Evolutionary conservation across 2,888 invertebrate genomes (phyloP).

Genomic region (Thereva unica): DNA sequence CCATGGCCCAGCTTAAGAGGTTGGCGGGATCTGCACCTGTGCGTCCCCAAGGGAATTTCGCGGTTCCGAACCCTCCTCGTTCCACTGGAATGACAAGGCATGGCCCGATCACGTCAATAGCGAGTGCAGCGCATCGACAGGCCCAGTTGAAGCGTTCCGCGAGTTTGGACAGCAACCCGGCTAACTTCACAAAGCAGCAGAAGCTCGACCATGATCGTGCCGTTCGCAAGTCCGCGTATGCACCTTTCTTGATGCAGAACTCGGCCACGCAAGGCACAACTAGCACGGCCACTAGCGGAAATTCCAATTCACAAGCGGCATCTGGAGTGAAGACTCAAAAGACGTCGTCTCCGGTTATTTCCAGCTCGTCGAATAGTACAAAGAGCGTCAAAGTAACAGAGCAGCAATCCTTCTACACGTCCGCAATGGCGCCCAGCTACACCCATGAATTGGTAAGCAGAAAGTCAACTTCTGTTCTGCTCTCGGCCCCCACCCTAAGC

Average conservation of each 20-base stretch:
- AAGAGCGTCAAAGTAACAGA: slow-evolving; percentile 35
- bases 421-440: slow-evolving; percentile 47
- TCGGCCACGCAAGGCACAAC: not conserved
- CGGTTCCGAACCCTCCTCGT: slow-evolving; percentile 51
- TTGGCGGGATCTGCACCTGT: not conserved
- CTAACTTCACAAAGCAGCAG: slow-evolving; percentile 47
- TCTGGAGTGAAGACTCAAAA: slow-evolving; percentile 14
- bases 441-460: slow-evolving; percentile 46
- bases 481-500: slow-evolving; percentile 53
- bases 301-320: not conserved
- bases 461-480: slow-evolving; percentile 45
- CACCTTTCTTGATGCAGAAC: slow-evolving; percentile 35
- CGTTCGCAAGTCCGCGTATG: slow-evolving; percentile 43
- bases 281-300: not conserved
- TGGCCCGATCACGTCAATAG: slow-evolving; percentile 52
- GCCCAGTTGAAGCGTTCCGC: slow-evolving; percentile 51
- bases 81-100: slow-evolving; percentile 42
- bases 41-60: slow-evolving; percentile 46
- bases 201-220: slow-evolving; percentile 48
- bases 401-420: slow-evolving; percentile 47
- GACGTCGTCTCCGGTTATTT: not conserved
- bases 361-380: slow-evolving; percentile 1
- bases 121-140: slow-evolving; percentile 53
- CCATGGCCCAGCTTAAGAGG: slow-evolving; percentile 26
- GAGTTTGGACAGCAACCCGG: slow-evolving; percentile 50